These are phyloP conservation scores for Andricus curvator DNA, from an alignment of 2,888 invertebrate genomes.

Conservation along the genomic window DNA sequence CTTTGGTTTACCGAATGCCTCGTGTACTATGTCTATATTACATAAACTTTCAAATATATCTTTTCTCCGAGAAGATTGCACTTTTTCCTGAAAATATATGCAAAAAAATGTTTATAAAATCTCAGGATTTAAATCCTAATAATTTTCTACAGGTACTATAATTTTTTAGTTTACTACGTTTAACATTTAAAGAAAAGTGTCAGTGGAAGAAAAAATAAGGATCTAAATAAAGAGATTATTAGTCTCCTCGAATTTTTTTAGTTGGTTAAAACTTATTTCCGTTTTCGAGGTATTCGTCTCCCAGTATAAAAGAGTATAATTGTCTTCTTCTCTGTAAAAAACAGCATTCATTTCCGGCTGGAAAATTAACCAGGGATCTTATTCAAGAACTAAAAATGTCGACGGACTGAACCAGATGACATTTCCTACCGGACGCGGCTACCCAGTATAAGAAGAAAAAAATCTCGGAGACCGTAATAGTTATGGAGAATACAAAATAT, in stretches of 20 bases:
- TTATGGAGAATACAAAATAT: neutral
- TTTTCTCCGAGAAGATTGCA: neutral
- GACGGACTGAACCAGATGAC: neutral
- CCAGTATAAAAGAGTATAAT: neutral
- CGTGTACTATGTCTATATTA: neutral
- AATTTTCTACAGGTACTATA: no score
- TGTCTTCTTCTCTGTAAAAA: no score
- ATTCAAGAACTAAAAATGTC: constrained; percentile 18
- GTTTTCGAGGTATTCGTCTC: neutral
- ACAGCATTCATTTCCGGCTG: constrained; percentile 8
- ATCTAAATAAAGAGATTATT: neutral
- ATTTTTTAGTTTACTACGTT: no score
- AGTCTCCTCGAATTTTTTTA: neutral
- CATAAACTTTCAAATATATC: constrained; percentile 6
- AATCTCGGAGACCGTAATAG: constrained; percentile 14
- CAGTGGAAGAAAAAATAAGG: no score
- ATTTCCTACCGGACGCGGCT: constrained; percentile 14
- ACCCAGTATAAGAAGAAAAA: neutral
- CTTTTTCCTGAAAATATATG: neutral
- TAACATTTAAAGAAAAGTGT: no score
- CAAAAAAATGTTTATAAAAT: neutral
- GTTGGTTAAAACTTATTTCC: neutral
- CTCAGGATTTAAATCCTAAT: no score
- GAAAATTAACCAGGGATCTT: constrained; percentile 21
- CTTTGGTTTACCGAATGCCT: constrained; percentile 34